Conservation (phyloP, 1,140 invertebrate species). For the Gryon sp. region DNA sequence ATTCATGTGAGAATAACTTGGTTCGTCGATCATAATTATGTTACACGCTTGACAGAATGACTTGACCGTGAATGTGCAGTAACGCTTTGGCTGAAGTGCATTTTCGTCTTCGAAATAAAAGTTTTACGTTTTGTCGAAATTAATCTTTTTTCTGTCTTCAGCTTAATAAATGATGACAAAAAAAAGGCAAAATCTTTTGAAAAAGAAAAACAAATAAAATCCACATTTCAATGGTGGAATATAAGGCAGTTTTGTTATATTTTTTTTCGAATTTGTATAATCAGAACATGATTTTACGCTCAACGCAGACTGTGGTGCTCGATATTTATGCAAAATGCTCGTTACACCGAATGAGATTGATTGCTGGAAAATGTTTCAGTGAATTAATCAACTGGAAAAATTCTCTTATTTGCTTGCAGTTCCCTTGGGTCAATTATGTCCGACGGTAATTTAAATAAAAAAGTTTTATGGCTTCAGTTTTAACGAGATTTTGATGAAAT, state of each 20-base stretch:
- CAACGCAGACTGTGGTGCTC: background rate
- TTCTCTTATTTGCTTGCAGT: background rate
- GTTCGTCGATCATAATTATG: conserved; percentile 53
- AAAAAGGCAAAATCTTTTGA: too few relatives aligned
- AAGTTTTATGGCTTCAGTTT: too few relatives aligned
- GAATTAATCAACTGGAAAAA: conserved; percentile 5
- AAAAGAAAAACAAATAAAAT: too few relatives aligned
- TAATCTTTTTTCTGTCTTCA: conserved; percentile 22
- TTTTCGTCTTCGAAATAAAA: conserved; percentile 46
- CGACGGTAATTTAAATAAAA: too few relatives aligned
- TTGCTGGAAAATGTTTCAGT: background rate
- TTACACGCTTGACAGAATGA: conserved; percentile 9
- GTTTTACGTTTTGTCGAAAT: conserved; percentile 7
- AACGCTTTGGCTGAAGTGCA: conserved; percentile 39
- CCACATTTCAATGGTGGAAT: too few relatives aligned
- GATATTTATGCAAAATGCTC: conserved; percentile 3
- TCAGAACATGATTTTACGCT: background rate
- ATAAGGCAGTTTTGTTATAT: too few relatives aligned
- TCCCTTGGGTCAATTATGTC: background rate
- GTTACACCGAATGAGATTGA: conserved; percentile 11
- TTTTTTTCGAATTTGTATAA: conserved; percentile 3
- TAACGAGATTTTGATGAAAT: too few relatives aligned
- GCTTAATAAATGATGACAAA: too few relatives aligned
- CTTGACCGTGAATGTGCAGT: conserved; percentile 17
- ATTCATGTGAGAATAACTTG: conserved; percentile 32